Percentiles rank a stretch among this genome's conserved stretches.
These are phyloP conservation scores for Antechinus flavipes DNA, from an alignment of 2,113 vertebrate genomes.

Conservation along the genomic window DNA sequence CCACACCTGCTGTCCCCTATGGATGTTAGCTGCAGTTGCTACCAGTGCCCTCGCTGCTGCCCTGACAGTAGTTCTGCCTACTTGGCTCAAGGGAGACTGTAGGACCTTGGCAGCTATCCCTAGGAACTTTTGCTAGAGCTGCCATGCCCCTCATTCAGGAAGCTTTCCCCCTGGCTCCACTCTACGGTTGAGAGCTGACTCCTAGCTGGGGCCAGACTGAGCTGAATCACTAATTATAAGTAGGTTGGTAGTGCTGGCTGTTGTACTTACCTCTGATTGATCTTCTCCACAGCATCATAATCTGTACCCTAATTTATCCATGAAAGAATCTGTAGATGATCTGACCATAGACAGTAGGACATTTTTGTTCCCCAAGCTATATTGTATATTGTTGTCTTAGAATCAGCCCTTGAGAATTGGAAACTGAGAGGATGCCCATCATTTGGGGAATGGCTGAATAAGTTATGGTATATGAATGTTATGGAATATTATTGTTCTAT, in stretches of 20 bases:
- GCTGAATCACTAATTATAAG: background rate
- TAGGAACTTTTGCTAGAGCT: background rate
- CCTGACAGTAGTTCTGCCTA: background rate
- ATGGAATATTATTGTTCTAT: no score
- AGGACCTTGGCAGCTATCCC: background rate
- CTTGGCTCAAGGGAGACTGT: background rate
- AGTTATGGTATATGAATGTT: no score
- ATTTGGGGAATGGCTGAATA: no score
- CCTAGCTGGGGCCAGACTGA: background rate
- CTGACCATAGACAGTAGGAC: background rate
- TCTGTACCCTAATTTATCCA: background rate
- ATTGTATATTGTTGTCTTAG: background rate
- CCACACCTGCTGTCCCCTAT: background rate
- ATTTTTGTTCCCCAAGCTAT: background rate
- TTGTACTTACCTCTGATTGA: background rate
- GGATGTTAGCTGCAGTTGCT: no score
- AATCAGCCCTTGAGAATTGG: no score
- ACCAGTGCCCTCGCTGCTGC: no score
- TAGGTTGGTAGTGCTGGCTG: background rate
- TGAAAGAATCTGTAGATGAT: background rate
- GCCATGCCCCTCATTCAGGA: background rate
- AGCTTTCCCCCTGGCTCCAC: background rate
- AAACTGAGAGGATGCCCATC: no score
- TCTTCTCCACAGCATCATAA: background rate
- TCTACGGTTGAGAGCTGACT: background rate